Percentiles rank a stretch among this genome's conserved stretches.
phyloP scores from a whole-genome alignment of 2,888 invertebrate genomes.

The Meteorus cinctellus region DNA sequence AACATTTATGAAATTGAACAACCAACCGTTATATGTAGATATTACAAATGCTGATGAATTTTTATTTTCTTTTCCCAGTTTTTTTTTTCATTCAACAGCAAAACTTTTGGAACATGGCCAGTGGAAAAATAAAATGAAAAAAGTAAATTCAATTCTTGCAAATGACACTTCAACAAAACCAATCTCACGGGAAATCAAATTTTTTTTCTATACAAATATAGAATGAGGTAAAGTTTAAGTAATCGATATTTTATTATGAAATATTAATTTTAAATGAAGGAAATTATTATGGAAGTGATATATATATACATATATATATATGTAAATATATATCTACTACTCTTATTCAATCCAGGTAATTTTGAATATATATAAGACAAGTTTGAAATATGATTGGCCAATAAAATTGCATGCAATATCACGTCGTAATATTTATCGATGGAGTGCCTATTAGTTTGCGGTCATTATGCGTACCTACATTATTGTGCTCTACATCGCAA shows the following conservation, averaged over 20 bases:
- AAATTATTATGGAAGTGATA: not conserved
- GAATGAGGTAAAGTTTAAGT: not conserved
- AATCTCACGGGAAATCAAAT: slow-evolving; percentile 27
- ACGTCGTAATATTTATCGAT: too few relatives aligned
- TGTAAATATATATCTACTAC: not conserved
- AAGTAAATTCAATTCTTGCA: slow-evolving; percentile 9
- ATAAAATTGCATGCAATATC: not conserved
- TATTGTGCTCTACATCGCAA: not conserved
- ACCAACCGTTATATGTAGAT: not conserved
- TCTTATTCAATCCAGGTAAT: not conserved
- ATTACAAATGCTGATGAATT: not conserved
- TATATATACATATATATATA: too few relatives aligned
- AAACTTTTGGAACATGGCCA: not conserved
- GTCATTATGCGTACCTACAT: slow-evolving; percentile 13
- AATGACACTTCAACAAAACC: not conserved
- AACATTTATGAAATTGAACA: too few relatives aligned
- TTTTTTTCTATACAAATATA: slow-evolving; percentile 17
- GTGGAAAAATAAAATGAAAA: slow-evolving; percentile 20
- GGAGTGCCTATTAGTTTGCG: not conserved
- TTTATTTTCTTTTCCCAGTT: not conserved
- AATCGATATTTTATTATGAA: slow-evolving; percentile 35
- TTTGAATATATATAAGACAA: not conserved
- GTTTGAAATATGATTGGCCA: not conserved
- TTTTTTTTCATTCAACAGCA: not conserved
- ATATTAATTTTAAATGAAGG: slow-evolving; percentile 11